A percentile compares a stretch with the other conserved stretches of the same genome.
Evolutionary conservation across 2,797 vertebrate species (phyloP).

Genomic region (Rhinoraja longicauda): DNA sequence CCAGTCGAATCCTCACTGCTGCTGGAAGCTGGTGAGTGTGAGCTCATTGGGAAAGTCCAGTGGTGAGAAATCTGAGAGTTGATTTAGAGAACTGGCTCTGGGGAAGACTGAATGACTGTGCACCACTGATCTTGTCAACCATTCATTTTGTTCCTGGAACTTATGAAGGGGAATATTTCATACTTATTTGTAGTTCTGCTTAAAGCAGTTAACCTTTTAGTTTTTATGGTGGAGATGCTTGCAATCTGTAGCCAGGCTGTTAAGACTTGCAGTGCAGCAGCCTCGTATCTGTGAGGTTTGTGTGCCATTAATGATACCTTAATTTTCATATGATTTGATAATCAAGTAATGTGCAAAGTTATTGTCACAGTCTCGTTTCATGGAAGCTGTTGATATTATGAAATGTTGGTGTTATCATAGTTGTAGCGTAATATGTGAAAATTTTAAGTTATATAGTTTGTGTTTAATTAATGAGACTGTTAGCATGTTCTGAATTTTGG

Average conservation of each 20-base stretch:
- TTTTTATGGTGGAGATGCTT: not conserved
- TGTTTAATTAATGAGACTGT: not conserved
- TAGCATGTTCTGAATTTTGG: not conserved
- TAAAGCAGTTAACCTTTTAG: not conserved
- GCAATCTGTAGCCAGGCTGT: not conserved
- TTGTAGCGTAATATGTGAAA: not conserved
- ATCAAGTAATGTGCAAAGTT: not conserved
- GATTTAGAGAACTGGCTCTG: not conserved
- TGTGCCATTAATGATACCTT: not conserved
- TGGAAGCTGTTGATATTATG: not conserved
- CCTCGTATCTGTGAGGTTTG: not conserved
- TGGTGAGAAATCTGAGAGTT: not conserved
- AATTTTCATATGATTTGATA: not conserved
- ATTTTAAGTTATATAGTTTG: not conserved
- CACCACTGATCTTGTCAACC: not conserved
- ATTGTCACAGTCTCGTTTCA: not conserved
- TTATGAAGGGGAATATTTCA: not conserved
- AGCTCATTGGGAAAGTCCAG: not conserved
- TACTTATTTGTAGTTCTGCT: not conserved
- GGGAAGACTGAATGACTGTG: not conserved
- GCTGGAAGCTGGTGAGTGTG: conserved; percentile 81
- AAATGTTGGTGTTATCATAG: not conserved
- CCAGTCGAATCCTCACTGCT: conserved; percentile 75
- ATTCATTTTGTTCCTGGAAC: not conserved
- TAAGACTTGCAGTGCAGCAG: not conserved